A percentile compares a stretch with the other conserved stretches of the same genome.
phyloP scores from a whole-genome alignment of 2,797 vertebrate species.

The Pantherophis vulpinus region DNA sequence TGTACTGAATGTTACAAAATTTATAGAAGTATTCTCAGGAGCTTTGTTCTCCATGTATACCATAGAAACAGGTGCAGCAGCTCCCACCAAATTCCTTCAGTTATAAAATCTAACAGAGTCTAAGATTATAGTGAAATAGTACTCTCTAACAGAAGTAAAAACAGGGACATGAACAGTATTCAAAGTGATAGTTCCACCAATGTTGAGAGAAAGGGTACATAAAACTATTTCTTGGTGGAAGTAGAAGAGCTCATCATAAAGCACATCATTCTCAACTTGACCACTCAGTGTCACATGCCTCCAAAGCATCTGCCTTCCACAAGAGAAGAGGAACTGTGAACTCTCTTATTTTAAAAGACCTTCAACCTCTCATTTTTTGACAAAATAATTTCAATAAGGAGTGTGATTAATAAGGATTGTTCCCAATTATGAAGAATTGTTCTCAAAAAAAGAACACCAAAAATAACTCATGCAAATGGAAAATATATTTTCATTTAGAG shows the following conservation, averaged over 20 bases:
- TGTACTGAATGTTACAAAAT: neutral
- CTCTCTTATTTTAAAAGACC: neutral
- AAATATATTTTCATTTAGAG: conserved; percentile 24
- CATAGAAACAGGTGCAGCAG: neutral
- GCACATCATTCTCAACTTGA: neutral
- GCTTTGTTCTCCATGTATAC: neutral
- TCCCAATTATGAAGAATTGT: conserved; percentile 2
- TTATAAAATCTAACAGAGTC: neutral
- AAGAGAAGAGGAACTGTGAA: neutral
- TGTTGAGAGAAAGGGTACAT: neutral
- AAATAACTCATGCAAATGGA: conserved; percentile 29
- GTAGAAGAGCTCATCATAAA: neutral
- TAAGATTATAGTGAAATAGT: neutral
- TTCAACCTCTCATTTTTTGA: neutral
- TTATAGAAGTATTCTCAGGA: neutral
- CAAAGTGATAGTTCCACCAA: neutral
- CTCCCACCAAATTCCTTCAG: neutral
- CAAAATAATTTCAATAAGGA: conserved; percentile 15
- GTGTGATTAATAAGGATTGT: conserved; percentile 21
- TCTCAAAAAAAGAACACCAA: conserved; percentile 13
- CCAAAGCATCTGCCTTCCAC: neutral
- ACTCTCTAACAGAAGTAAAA: neutral
- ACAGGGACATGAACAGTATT: neutral
- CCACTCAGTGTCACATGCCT: neutral
- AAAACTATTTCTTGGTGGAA: neutral